Evolutionary conservation across 2,888 invertebrate species (phyloP).

Genomic region (Athalia circularis): DNA sequence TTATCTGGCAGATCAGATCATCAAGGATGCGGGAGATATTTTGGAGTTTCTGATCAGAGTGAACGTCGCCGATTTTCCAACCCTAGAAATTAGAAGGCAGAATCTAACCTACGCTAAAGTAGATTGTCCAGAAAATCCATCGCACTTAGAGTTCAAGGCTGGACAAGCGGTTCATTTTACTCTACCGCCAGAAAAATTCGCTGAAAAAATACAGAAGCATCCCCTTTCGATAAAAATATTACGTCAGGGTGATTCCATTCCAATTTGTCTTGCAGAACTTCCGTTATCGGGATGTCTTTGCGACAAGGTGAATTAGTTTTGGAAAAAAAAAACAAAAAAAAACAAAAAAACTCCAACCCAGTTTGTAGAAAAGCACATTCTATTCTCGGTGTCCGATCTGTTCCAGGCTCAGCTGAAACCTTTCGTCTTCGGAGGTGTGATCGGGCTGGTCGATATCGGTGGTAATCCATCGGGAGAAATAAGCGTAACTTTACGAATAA

Average conservation of each 20-base stretch:
- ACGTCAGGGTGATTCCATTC: conserved; percentile 53
- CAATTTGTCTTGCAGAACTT: conserved; percentile 52
- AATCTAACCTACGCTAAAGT: conserved; percentile 27
- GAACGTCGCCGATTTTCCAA: conserved; percentile 52
- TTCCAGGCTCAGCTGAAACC: conserved; percentile 40
- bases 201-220: conserved; percentile 48
- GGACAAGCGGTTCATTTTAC: conserved; percentile 56
- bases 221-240: conserved; percentile 54
- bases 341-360: not conserved
- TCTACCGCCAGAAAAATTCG: conserved; percentile 47
- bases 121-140: not conserved
- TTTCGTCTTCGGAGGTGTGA: conserved; percentile 54
- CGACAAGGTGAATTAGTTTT: conserved; percentile 53
- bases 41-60: conserved; percentile 49
- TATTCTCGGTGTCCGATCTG: not conserved
- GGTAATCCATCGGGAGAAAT: conserved; percentile 53
- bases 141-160: conserved; percentile 47
- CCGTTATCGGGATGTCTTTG: conserved; percentile 57
- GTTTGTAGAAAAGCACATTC: not conserved
- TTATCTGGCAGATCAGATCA: conserved; percentile 47
- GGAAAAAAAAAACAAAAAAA: not conserved
- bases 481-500: conserved; percentile 49
- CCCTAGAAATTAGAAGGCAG: conserved; percentile 44
- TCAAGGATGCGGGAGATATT: conserved; percentile 51
- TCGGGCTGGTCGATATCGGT: conserved; percentile 56